A percentile compares a stretch with the other conserved stretches of the same genome.
Conservation (phyloP, 2,888 invertebrate genomes). For the Diloba caeruleocephala region DNA sequence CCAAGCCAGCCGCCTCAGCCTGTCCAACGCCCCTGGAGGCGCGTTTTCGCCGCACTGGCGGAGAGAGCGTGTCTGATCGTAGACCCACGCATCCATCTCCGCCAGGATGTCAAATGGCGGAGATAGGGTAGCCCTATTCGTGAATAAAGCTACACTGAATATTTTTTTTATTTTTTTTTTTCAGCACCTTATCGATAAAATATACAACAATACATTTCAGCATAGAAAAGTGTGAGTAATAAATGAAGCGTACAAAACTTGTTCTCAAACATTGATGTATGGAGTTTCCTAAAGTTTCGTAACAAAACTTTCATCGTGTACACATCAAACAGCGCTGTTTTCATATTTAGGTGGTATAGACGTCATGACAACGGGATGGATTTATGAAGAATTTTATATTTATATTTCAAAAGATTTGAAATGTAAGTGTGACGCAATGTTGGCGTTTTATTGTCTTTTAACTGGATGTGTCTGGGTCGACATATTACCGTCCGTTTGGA, state of each 20-base stretch:
- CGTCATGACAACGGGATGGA: conserved; percentile 22
- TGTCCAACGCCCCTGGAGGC: too few relatives aligned
- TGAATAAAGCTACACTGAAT: too few relatives aligned
- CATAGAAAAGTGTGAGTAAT: background rate
- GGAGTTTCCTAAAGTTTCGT: conserved; percentile 15
- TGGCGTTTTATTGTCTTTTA: conserved; percentile 43
- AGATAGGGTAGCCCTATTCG: too few relatives aligned
- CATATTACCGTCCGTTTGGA: conserved; percentile 14
- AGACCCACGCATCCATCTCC: too few relatives aligned
- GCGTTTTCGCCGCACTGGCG: too few relatives aligned
- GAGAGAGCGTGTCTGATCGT: too few relatives aligned
- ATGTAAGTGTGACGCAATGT: conserved; percentile 18
- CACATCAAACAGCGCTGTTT: conserved; percentile 8
- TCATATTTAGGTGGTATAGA: conserved; percentile 30
- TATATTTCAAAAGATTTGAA: conserved; percentile 27
- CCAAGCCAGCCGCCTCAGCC: too few relatives aligned
- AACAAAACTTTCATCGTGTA: conserved; percentile 33
- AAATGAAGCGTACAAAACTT: conserved; percentile 34
- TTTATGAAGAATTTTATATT: conserved; percentile 35
- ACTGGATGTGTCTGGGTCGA: conserved; percentile 33
- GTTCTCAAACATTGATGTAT: conserved; percentile 17
- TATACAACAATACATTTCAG: conserved; percentile 1
- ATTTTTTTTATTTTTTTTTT: too few relatives aligned
- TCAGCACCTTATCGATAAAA: too few relatives aligned
- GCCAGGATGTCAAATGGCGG: too few relatives aligned